A percentile compares a stretch with the other conserved stretches of the same genome.
These are phyloP conservation scores for Alethe castanea DNA, from an alignment of 2,113 vertebrate species.

Conservation along the genomic window DNA sequence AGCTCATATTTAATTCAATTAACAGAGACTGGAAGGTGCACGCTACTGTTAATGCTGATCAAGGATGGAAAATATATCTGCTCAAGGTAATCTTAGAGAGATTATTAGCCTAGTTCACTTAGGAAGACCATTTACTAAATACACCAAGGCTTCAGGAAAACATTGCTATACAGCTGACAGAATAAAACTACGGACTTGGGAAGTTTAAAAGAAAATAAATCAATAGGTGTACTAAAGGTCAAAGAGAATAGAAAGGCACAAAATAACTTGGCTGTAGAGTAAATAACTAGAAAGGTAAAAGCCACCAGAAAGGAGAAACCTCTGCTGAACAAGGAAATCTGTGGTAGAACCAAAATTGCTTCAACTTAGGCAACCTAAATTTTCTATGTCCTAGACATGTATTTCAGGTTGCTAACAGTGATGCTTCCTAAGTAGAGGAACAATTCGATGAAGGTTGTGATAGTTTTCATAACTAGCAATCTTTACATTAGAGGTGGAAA, in stretches of 20 bases:
- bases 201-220: constrained; percentile 21
- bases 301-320: background rate
- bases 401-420: background rate
- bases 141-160: background rate
- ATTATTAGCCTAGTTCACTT: background rate
- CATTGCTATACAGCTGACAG: background rate
- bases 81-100: background rate
- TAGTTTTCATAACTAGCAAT: background rate
- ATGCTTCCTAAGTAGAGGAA: background rate
- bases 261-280: background rate
- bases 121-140: background rate
- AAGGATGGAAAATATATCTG: background rate
- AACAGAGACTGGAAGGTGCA: background rate
- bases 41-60: background rate
- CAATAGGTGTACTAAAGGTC: constrained; percentile 16
- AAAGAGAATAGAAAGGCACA: constrained; percentile 16
- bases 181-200: background rate
- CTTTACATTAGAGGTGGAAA: background rate
- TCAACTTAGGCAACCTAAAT: background rate
- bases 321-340: background rate
- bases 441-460: background rate
- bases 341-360: background rate
- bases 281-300: background rate
- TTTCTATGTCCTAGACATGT: background rate
- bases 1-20: background rate